These are phyloP conservation scores for Coptodon bakossiorum DNA, from an alignment of 2,113 vertebrate species.

Conservation along the genomic window DNA sequence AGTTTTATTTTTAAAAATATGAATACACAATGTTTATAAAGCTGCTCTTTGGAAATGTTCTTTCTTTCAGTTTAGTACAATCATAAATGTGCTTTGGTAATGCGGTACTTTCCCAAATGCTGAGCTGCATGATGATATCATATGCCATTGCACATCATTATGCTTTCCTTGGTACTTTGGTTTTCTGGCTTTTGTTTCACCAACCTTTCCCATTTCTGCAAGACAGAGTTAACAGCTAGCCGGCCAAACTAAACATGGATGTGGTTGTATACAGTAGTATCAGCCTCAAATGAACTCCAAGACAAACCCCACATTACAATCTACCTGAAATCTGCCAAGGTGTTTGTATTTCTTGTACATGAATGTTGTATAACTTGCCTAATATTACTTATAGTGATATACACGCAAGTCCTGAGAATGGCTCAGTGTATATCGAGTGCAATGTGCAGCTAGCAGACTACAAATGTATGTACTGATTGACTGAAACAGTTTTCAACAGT, in stretches of 20 bases:
- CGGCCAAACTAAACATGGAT: slow-evolving; percentile 60
- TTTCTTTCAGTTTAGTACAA: background rate
- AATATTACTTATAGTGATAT: background rate
- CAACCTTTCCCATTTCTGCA: slow-evolving; percentile 48
- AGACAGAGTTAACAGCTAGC: slow-evolving; percentile 31
- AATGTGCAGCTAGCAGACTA: background rate
- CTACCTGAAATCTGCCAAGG: slow-evolving; percentile 23
- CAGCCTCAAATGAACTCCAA: slow-evolving; percentile 38
- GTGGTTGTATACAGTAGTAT: slow-evolving; percentile 33
- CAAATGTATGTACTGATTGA: background rate
- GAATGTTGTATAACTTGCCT: background rate
- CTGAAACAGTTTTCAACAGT: background rate
- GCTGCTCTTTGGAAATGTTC: slow-evolving; percentile 9
- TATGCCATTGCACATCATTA: slow-evolving; percentile 52
- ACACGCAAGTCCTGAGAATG: background rate
- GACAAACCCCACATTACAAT: slow-evolving; percentile 27
- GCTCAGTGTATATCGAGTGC: background rate
- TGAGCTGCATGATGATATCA: slow-evolving; percentile 62
- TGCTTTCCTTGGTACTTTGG: slow-evolving; percentile 60
- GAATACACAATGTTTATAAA: background rate
- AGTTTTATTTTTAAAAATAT: background rate
- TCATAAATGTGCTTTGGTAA: slow-evolving; percentile 5
- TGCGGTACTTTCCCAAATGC: slow-evolving; percentile 69
- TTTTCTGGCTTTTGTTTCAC: slow-evolving; percentile 56
- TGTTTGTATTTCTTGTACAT: background rate